Base-by-base conservation (phyloP, 2,797 vertebrate genomes). In the Pipistrellus pygmaeus region DNA sequence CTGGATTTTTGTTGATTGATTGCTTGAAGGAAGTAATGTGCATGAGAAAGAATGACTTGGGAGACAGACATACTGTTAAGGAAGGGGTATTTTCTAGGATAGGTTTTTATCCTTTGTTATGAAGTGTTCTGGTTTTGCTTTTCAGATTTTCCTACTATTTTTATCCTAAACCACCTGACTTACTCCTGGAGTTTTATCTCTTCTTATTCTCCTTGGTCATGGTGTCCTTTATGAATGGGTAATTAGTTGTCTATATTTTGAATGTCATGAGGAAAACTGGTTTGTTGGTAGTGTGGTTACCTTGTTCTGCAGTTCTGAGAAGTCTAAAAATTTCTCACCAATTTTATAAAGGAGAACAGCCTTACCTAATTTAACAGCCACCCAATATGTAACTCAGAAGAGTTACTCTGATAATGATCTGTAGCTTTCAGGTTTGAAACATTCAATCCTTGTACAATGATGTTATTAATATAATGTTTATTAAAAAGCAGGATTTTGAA, bases 381-480 rank as follows among this genome's bases (percentile, higher is more conserved):
- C 38, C 6, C 8, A 72, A 35, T 62, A 81, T 84, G 8, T 76
- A 80, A 88, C 68, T 64, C 72, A 46, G 55, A 27, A 60, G 53
- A 66, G 46, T 92, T 86, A 71, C 30, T 80, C 57, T 82, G 53
- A 72, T 89, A 55, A 60, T 90, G 35, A 75, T 76, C n/a, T 94
- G 0, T 96, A 84, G 20, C 30, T 82, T 95, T 90, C 64, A 87
- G 44, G 13, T 77, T 95, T 76, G 41, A 76, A 87, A 91, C 35
- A 46, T 85, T 46, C 51, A 62, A 72, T 88, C 15, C 25, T 71
- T 89, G 85, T 82, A 78, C 53, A 94, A 72, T 6, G 20, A 72
- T 6, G 20, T 25, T n/a, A 25, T 82, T 82, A 66, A 32, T 66
- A 32, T 8, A 66, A 10, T 73, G 30, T 80, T 90, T 83, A 73